Conservation (phyloP, 2,797 vertebrate species). For the Apodemus agrarius region DNA sequence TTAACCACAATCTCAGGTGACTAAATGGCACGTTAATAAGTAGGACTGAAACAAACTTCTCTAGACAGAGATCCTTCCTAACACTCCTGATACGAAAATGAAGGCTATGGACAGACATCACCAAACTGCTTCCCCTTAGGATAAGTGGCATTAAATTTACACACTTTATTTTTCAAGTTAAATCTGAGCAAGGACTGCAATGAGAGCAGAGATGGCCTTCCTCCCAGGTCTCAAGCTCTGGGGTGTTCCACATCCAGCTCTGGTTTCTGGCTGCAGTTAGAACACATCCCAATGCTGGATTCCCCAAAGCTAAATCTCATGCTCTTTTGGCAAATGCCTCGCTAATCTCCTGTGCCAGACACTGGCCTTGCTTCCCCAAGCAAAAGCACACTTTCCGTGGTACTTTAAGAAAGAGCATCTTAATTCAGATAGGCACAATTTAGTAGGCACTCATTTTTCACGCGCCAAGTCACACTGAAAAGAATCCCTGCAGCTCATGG, state of each 20-base stretch:
- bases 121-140: neutral
- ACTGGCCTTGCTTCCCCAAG: slow-evolving; percentile 8
- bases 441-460: neutral
- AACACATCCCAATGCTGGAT: slow-evolving; percentile 64
- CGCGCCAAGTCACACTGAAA: neutral
- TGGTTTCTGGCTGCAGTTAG: slow-evolving; percentile 54
- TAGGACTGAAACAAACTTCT: neutral
- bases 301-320: slow-evolving; percentile 66
- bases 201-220: neutral
- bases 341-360: neutral
- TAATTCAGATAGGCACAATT: slow-evolving; percentile 33
- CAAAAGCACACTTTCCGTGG: slow-evolving; percentile 71
- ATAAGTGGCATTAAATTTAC: neutral
- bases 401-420: slow-evolving; percentile 53
- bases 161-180: slow-evolving; percentile 36
- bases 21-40: neutral
- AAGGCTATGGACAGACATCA: neutral
- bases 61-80: neutral
- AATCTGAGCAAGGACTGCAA: neutral
- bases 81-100: neutral
- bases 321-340: slow-evolving; percentile 58
- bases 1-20: neutral
- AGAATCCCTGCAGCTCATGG: slow-evolving; percentile 8
- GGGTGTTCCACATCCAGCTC: slow-evolving; percentile 40
- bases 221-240: neutral